Percentiles rank a stretch among this genome's conserved stretches.
Conservation (phyloP, 2,888 invertebrate genomes). For the Reticulitermes lucifugus region DNA sequence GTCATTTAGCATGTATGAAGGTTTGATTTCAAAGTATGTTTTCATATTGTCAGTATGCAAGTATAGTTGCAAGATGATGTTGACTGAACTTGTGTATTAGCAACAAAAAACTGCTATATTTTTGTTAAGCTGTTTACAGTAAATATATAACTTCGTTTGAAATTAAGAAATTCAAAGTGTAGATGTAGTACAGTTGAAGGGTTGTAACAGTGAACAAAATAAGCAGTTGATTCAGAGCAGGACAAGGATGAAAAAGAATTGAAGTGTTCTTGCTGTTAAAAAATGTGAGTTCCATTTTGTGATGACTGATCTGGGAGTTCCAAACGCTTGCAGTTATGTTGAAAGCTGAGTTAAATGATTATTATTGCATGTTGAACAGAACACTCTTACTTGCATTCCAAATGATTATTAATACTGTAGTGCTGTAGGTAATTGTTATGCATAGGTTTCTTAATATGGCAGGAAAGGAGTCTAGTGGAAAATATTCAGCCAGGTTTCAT, state of each 20-base stretch:
- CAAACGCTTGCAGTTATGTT: not conserved
- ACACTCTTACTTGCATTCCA: constrained; percentile 35
- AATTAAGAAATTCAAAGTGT: not conserved
- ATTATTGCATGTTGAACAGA: not conserved
- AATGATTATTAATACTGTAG: constrained; percentile 23
- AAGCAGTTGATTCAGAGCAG: not conserved
- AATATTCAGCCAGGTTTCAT: constrained; percentile 21
- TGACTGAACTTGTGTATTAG: not conserved
- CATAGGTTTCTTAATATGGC: constrained; percentile 6
- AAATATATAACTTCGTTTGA: not conserved
- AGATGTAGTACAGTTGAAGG: not conserved
- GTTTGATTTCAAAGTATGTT: not conserved
- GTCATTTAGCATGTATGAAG: not conserved
- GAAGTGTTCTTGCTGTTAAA: not conserved
- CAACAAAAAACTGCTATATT: constrained; percentile 2
- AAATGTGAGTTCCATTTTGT: not conserved
- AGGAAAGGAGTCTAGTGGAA: constrained; percentile 9
- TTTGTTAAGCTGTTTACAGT: constrained; percentile 8
- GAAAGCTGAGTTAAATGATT: not conserved
- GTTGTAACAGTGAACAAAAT: not conserved
- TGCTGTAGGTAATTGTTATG: constrained; percentile 20
- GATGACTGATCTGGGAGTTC: not conserved
- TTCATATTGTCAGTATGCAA: not conserved
- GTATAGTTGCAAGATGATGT: not conserved
- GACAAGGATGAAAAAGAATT: not conserved